Evolutionary conservation across 2,797 vertebrate species (phyloP).

Genomic region (Scomberomorus guttatus): DNA sequence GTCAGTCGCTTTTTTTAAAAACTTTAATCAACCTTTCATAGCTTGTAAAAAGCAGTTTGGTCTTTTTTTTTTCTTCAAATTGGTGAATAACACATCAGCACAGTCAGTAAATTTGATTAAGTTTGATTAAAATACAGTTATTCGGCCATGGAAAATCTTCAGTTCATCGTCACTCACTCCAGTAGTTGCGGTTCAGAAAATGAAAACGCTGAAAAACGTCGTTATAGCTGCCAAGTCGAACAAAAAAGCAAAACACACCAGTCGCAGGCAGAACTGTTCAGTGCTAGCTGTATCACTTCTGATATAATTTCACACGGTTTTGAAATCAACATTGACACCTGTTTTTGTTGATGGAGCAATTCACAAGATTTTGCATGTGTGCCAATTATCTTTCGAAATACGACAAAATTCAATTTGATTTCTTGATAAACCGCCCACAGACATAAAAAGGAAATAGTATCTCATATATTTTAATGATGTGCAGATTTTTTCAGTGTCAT

Average conservation of each 20-base stretch:
- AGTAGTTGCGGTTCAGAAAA: slow-evolving; percentile 36
- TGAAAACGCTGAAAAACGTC: slow-evolving; percentile 33
- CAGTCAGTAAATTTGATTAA: slow-evolving; percentile 15
- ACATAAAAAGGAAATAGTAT: not conserved
- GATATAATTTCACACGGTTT: not conserved
- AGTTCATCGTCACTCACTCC: slow-evolving; percentile 8
- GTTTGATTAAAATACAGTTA: slow-evolving; percentile 39
- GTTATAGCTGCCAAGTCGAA: slow-evolving; percentile 58
- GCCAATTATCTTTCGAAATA: not conserved
- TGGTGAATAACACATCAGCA: slow-evolving; percentile 19
- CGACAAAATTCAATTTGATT: not conserved
- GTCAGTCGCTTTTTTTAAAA: not conserved
- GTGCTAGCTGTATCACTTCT: not conserved
- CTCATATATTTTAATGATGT: not conserved
- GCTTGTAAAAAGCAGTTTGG: slow-evolving; percentile 8
- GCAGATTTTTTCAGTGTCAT: not conserved
- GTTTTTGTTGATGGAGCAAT: not conserved
- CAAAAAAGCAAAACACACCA: slow-evolving; percentile 1
- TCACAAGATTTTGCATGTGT: not conserved
- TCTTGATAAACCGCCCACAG: not conserved
- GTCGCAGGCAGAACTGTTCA: not conserved
- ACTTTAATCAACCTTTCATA: slow-evolving; percentile 1
- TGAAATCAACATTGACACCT: not conserved
- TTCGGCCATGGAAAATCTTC: slow-evolving; percentile 7
- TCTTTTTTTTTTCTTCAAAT: not conserved